These are phyloP conservation scores for Phrynocephalus guinanensis DNA, from an alignment of 2,797 vertebrate genomes.

Conservation along the genomic window DNA sequence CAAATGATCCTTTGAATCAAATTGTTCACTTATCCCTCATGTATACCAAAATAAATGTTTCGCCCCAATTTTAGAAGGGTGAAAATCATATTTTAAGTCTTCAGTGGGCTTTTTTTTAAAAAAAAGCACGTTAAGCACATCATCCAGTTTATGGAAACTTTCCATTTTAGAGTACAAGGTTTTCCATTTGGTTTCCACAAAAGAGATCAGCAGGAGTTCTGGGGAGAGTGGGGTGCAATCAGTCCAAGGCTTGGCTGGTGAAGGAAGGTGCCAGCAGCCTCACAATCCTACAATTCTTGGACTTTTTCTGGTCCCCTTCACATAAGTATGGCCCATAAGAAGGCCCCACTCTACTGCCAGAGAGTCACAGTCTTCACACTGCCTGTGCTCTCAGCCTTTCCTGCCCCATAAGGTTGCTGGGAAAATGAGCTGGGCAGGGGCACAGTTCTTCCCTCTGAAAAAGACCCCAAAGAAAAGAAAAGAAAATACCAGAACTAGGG, in stretches of 20 bases:
- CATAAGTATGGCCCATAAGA: neutral
- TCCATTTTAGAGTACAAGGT: conserved; percentile 62
- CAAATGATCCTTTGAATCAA: conserved; percentile 76
- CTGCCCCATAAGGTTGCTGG: no score
- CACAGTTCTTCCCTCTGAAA: no score
- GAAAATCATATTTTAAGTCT: conserved; percentile 75
- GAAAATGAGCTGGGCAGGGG: no score
- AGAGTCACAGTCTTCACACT: neutral
- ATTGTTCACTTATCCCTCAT: conserved; percentile 68
- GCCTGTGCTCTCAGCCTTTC: neutral
- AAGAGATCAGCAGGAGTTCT: no score
- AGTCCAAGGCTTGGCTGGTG: no score
- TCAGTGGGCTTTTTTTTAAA: conserved; percentile 70
- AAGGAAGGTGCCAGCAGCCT: no score
- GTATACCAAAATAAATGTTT: conserved; percentile 77
- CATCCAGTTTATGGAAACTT: conserved; percentile 77
- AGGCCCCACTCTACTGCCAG: neutral
- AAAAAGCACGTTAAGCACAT: conserved; percentile 76
- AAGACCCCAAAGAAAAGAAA: no score
- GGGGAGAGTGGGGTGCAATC: no score
- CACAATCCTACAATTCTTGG: no score
- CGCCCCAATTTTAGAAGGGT: conserved; percentile 71
- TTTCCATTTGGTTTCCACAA: conserved; percentile 41
- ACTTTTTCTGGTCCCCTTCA: no score
- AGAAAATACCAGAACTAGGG: no score